A percentile compares a stretch with the other conserved stretches of the same genome.
Evolutionary conservation across 2,888 invertebrate genomes (phyloP).

Genomic region (Sarcophaga subvicina): DNA sequence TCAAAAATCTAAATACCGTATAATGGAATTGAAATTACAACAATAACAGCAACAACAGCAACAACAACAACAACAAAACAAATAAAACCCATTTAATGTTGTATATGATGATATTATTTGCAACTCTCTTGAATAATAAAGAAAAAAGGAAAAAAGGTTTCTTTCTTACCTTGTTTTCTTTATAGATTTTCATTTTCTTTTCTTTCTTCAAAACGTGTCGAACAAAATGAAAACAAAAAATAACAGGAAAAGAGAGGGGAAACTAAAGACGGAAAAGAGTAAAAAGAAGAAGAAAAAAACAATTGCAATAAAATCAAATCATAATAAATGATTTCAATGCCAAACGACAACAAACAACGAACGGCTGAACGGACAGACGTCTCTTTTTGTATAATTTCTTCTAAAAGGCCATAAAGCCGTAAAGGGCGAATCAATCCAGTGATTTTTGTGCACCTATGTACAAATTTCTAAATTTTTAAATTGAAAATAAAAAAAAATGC

Average conservation of each 20-base stretch:
- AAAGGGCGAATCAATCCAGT: too few relatives aligned
- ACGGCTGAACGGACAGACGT: too few relatives aligned
- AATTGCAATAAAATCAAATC: conserved; percentile 9
- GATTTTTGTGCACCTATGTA: too few relatives aligned
- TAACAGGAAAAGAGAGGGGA: background rate
- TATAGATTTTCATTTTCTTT: background rate
- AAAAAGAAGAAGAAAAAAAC: conserved; percentile 17
- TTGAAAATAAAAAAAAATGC: too few relatives aligned
- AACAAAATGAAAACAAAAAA: conserved; percentile 29
- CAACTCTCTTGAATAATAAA: conserved; percentile 47
- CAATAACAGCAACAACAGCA: background rate
- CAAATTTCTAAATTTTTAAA: too few relatives aligned
- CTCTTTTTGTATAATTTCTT: too few relatives aligned
- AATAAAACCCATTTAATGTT: background rate
- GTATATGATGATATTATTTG: conserved; percentile 27
- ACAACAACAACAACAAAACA: too few relatives aligned
- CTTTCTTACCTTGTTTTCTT: background rate
- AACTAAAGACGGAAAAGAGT: too few relatives aligned
- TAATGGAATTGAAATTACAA: conserved; percentile 14
- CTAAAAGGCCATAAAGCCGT: too few relatives aligned
- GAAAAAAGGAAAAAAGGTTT: conserved; percentile 28
- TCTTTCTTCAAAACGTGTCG: conserved; percentile 52
- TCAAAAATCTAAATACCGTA: conserved; percentile 27
- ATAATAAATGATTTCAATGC: conserved; percentile 42
- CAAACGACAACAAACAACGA: background rate